These are phyloP conservation scores for Irena cyanogastra DNA, from an alignment of 2,113 vertebrate genomes.

Conservation along the genomic window DNA sequence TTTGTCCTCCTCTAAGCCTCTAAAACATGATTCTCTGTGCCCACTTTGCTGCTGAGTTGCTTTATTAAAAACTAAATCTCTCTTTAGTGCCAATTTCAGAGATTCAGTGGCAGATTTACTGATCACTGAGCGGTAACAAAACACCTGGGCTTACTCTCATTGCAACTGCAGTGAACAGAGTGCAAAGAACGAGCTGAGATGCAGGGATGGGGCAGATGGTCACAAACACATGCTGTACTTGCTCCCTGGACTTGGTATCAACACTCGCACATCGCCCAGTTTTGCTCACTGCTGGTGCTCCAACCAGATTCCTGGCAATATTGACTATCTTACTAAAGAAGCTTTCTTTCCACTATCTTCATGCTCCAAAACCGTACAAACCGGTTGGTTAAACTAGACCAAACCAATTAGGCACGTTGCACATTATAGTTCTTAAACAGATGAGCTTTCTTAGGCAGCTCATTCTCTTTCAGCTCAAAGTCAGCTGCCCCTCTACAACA, in stretches of 20 bases:
- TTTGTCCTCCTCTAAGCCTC: background rate
- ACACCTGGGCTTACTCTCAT: background rate
- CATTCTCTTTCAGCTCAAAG: background rate
- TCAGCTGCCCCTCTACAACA: background rate
- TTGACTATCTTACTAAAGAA: background rate
- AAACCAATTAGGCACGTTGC: background rate
- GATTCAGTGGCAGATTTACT: background rate
- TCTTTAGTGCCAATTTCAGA: background rate
- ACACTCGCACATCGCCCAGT: background rate
- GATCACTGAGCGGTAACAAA: background rate
- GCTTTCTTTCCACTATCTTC: background rate
- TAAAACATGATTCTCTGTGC: background rate
- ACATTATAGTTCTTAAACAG: background rate
- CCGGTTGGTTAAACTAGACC: background rate
- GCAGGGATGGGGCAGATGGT: background rate
- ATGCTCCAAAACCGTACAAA: background rate
- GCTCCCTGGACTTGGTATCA: background rate
- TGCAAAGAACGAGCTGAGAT: background rate
- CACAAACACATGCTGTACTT: background rate
- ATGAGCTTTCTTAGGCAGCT: background rate
- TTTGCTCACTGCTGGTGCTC: background rate
- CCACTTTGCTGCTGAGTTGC: slow-evolving; percentile 67
- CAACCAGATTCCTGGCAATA: background rate
- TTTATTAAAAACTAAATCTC: slow-evolving; percentile 47
- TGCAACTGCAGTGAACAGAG: background rate